Conservation (phyloP, 2,888 invertebrate species). For the Diaphora mendica region DNA sequence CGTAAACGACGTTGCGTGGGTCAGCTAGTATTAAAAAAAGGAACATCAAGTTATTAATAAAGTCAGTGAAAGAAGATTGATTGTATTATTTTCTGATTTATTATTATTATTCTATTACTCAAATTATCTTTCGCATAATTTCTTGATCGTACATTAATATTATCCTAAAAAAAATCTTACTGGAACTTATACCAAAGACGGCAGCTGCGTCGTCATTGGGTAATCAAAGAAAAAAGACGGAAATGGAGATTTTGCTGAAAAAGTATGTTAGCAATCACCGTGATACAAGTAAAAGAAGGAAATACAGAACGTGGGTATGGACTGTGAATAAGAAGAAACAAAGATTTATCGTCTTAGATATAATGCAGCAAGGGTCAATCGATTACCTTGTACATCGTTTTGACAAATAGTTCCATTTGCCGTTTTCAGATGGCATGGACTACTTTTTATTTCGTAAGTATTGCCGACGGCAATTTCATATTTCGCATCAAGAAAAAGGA, state of each 20-base stretch:
- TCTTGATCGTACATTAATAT: background rate
- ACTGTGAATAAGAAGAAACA: constrained; percentile 57
- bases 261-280: background rate
- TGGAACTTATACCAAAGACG: background rate
- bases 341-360: constrained; percentile 60
- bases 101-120: too few relatives aligned
- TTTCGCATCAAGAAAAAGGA: constrained; percentile 47
- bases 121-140: too few relatives aligned
- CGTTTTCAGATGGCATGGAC: constrained; percentile 56
- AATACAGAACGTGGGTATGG: background rate
- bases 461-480: constrained; percentile 52
- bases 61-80: too few relatives aligned
- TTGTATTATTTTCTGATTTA: too few relatives aligned
- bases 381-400: constrained; percentile 59
- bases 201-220: background rate
- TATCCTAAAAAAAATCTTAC: too few relatives aligned
- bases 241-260: background rate
- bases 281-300: background rate
- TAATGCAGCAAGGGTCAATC: constrained; percentile 58
- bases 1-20: too few relatives aligned
- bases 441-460: constrained; percentile 59
- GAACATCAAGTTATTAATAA: too few relatives aligned
- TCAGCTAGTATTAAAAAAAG: too few relatives aligned
- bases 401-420: constrained; percentile 71
- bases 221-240: background rate